A percentile compares a stretch with the other conserved stretches of the same genome.
Evolutionary conservation across 92 coral and sea anemone genomes (phyloP).

Genomic region (Siderastrea siderea): DNA sequence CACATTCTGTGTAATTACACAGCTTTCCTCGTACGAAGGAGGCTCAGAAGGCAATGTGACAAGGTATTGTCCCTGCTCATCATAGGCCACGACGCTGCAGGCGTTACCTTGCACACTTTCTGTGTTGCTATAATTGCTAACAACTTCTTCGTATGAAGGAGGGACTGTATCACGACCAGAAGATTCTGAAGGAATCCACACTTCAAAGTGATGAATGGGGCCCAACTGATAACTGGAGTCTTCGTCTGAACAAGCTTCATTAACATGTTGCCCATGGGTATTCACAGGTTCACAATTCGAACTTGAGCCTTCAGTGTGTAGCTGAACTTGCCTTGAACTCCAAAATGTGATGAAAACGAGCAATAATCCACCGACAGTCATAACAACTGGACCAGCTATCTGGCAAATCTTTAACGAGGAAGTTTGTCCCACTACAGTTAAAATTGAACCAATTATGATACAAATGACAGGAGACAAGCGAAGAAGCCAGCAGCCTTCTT

Average conservation of each 20-base stretch:
- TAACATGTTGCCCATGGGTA: neutral
- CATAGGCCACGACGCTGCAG: neutral
- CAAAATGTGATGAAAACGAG: too few species aligned
- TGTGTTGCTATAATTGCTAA: neutral
- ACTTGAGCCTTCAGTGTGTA: neutral
- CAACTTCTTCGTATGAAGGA: conserved; percentile 27
- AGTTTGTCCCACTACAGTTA: too few species aligned
- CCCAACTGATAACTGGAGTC: neutral
- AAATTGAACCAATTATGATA: too few species aligned
- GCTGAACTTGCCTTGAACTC: neutral
- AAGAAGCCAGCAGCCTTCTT: too few species aligned
- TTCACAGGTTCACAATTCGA: neutral
- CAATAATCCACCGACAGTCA: too few species aligned
- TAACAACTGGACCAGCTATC: too few species aligned
- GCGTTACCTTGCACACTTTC: neutral
- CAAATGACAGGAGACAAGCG: too few species aligned
- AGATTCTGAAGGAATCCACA: neutral
- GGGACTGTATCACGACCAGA: neutral
- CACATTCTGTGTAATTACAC: neutral
- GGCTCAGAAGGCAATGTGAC: neutral
- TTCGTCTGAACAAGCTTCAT: neutral
- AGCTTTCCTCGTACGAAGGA: neutral
- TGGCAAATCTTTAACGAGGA: too few species aligned
- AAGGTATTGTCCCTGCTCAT: neutral
- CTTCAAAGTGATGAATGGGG: conserved; percentile 22